These are phyloP conservation scores for Oriolus oriolus DNA, from an alignment of 2,113 vertebrate genomes.

Conservation along the genomic window DNA sequence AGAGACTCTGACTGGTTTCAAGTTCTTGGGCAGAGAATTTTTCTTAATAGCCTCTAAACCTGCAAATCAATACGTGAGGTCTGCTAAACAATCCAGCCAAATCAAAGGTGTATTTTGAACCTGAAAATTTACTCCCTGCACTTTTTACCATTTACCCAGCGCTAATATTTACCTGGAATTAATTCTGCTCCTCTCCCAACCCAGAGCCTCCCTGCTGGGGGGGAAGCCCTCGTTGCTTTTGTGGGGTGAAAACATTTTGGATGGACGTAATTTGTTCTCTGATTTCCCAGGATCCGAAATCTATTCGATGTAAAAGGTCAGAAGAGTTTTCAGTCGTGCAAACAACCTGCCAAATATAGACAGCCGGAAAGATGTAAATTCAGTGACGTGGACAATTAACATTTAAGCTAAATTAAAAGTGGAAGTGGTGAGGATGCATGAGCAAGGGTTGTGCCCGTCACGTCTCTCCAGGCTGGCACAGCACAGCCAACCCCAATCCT, in stretches of 20 bases:
- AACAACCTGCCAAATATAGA: not conserved
- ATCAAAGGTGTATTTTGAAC: not conserved
- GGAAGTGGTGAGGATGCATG: not conserved
- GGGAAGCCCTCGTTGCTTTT: not conserved
- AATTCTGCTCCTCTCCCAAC: not conserved
- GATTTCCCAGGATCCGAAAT: not conserved
- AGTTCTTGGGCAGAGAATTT: not conserved
- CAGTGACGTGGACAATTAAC: not conserved
- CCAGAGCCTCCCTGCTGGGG: rapidly evolving
- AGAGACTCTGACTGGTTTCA: not conserved
- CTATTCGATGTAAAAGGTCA: slow-evolving; percentile 3
- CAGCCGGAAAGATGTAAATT: not conserved
- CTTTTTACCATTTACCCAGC: not conserved
- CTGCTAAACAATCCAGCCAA: not conserved
- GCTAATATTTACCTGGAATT: not conserved
- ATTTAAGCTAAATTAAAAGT: not conserved
- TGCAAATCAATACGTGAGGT: not conserved
- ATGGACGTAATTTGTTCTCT: not conserved
- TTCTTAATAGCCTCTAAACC: not conserved
- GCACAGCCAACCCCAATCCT: not conserved
- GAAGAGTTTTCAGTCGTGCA: not conserved
- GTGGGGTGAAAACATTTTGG: not conserved
- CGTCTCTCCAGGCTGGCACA: rapidly evolving
- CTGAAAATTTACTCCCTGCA: not conserved
- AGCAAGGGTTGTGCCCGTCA: not conserved